A percentile compares a stretch with the other conserved stretches of the same genome.
Conservation (phyloP, 2,888 invertebrate genomes). For the Tipula vernalis region DNA sequence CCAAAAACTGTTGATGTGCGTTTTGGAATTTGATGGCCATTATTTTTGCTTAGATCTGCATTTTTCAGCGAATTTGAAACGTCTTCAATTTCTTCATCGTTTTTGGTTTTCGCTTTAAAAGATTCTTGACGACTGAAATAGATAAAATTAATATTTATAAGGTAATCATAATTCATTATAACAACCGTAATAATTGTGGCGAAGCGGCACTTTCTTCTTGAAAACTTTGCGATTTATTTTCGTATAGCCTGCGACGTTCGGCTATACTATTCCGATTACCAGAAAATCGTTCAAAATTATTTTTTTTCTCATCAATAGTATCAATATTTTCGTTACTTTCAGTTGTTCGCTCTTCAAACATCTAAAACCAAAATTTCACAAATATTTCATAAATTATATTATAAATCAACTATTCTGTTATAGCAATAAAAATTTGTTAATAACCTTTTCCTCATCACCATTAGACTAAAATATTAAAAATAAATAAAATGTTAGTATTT, state of each 20-base stretch:
- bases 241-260: slow-evolving; percentile 63
- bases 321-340: slow-evolving; percentile 39
- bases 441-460: slow-evolving; percentile 21
- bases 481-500: not conserved
- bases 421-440: slow-evolving; percentile 23
- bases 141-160: not conserved
- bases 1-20: slow-evolving; percentile 78
- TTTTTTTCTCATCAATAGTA: slow-evolving; percentile 20
- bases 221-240: slow-evolving; percentile 57
- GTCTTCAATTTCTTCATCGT: slow-evolving; percentile 41
- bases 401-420: not conserved
- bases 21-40: slow-evolving; percentile 40
- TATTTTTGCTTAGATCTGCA: slow-evolving; percentile 11
- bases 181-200: slow-evolving; percentile 53
- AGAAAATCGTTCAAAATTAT: slow-evolving; percentile 45
- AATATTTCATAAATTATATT: not conserved
- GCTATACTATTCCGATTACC: slow-evolving; percentile 60
- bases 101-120: slow-evolving; percentile 45
- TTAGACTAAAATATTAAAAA: slow-evolving; percentile 9
- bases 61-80: slow-evolving; percentile 32
- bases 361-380: slow-evolving; percentile 20
- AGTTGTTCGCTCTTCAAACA: slow-evolving; percentile 36
- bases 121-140: slow-evolving; percentile 51
- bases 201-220: slow-evolving; percentile 56
- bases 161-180: not conserved